Conservation (phyloP, 2,888 invertebrate genomes). For the Tachina grossa region DNA sequence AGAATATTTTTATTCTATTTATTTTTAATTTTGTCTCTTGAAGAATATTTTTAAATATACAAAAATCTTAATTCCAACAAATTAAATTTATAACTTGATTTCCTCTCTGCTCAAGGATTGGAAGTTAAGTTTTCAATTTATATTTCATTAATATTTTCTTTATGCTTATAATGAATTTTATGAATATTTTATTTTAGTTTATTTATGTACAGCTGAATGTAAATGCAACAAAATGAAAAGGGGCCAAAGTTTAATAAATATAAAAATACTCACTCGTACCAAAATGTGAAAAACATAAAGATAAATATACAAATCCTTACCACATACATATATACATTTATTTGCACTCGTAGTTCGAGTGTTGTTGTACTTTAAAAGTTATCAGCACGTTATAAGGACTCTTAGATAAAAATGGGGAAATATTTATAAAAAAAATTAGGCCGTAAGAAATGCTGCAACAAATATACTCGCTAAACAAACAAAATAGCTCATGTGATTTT, state of each 20-base stretch:
- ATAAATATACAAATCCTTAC: conserved; percentile 32
- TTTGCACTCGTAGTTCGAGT: conserved; percentile 51
- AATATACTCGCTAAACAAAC: too few relatives aligned
- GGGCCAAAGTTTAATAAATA: too few relatives aligned
- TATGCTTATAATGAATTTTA: too few relatives aligned
- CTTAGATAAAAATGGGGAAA: neutral
- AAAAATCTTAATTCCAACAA: conserved; percentile 19
- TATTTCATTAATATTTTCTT: neutral
- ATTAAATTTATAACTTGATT: conserved; percentile 13
- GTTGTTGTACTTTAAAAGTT: conserved; percentile 50
- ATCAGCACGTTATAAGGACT: conserved; percentile 65
- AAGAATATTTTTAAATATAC: conserved; percentile 22
- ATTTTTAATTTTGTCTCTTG: neutral
- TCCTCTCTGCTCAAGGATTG: conserved; percentile 9
- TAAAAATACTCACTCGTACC: too few relatives aligned
- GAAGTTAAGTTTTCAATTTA: conserved; percentile 5
- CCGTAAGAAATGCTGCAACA: too few relatives aligned
- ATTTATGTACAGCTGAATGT: too few relatives aligned
- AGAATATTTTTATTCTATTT: too few relatives aligned
- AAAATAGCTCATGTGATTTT: too few relatives aligned
- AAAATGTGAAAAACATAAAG: too few relatives aligned
- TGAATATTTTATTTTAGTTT: too few relatives aligned
- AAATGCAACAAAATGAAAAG: too few relatives aligned
- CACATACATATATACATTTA: conserved; percentile 22
- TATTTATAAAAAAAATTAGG: too few relatives aligned